A percentile compares a stretch with the other conserved stretches of the same genome.
Conservation (phyloP, 2,113 vertebrate species). For the Tretioscincus oriximinensis region DNA sequence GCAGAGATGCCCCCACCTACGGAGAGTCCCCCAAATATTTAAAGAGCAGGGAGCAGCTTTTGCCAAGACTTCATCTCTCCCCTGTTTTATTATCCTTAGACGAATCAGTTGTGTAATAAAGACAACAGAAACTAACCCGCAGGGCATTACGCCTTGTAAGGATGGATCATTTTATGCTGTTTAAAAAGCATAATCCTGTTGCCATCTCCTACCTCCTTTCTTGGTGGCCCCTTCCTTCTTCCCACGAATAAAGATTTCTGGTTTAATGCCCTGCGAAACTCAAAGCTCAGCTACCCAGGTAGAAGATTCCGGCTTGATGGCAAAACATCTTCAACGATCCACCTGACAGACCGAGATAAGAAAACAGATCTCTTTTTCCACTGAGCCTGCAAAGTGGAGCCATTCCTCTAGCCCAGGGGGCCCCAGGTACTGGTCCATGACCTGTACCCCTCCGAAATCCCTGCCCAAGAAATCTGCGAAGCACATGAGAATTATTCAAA, state of each 20-base stretch:
- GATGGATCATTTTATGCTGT: neutral
- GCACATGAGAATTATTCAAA: no score
- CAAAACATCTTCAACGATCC: neutral
- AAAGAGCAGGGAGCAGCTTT: neutral
- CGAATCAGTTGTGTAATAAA: neutral
- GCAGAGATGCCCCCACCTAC: no score
- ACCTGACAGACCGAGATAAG: neutral
- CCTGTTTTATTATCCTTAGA: slow-evolving; percentile 16
- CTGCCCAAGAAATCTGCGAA: no score
- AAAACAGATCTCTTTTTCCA: neutral
- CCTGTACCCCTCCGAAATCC: no score
- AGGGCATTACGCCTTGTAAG: slow-evolving; percentile 4
- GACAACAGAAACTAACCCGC: neutral
- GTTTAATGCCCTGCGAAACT: neutral
- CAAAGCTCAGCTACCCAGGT: neutral
- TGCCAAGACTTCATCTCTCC: neutral
- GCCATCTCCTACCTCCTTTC: neutral
- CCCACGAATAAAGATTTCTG: neutral
- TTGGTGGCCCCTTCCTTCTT: no score
- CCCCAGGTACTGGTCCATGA: no score
- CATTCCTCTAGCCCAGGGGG: no score
- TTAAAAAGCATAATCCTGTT: neutral
- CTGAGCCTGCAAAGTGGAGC: neutral
- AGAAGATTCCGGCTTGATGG: neutral
- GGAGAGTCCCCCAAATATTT: neutral